phyloP scores from a whole-genome alignment of 2,888 invertebrate genomes.

The Eurytoma californica region DNA sequence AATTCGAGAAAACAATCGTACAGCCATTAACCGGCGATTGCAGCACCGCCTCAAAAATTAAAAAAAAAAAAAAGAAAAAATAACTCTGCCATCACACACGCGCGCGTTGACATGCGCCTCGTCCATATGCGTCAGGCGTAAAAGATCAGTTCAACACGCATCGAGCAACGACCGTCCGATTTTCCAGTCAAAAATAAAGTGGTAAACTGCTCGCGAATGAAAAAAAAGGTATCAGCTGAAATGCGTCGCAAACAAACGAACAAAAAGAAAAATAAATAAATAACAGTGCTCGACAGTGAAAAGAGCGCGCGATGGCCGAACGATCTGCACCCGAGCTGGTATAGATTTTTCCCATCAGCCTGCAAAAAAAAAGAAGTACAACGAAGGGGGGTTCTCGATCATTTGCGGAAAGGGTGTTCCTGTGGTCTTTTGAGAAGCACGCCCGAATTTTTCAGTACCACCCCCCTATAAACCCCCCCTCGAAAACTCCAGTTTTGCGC shows the following conservation, averaged over 20 bases:
- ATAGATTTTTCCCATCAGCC: too few relatives aligned
- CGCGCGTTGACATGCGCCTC: neutral
- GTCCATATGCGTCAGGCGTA: neutral
- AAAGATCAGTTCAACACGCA: slow-evolving; percentile 42
- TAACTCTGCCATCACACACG: neutral
- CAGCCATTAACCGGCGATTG: too few relatives aligned
- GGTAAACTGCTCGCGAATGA: neutral
- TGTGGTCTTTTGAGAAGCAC: too few relatives aligned
- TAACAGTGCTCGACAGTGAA: neutral
- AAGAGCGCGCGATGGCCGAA: slow-evolving; percentile 37
- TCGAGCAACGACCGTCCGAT: slow-evolving; percentile 19
- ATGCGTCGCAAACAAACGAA: neutral
- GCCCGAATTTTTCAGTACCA: too few relatives aligned
- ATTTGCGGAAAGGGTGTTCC: too few relatives aligned
- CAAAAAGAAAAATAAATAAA: too few relatives aligned
- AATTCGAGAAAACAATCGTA: too few relatives aligned
- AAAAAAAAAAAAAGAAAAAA: slow-evolving; percentile 10
- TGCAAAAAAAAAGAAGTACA: neutral
- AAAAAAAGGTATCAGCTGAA: neutral
- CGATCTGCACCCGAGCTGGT: neutral
- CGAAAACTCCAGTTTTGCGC: too few relatives aligned
- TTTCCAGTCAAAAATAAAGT: neutral
- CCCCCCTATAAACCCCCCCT: too few relatives aligned
- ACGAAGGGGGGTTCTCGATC: neutral
- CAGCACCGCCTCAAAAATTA: neutral